These are phyloP conservation scores for Coracias cyanogaster DNA, from an alignment of 2,797 vertebrate species.

Conservation along the genomic window DNA sequence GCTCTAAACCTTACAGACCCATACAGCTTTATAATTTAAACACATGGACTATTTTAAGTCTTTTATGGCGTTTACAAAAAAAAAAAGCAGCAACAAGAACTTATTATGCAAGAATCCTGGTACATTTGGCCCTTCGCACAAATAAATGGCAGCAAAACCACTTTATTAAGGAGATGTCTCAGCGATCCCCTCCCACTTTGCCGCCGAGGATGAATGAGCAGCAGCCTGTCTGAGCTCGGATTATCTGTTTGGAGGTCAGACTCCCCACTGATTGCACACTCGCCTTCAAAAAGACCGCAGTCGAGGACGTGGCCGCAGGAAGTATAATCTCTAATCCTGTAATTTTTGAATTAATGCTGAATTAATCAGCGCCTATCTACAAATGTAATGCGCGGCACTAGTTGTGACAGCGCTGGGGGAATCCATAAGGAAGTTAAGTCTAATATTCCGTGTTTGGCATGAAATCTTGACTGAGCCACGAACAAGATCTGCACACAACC, in stretches of 20 bases:
- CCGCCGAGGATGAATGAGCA: neutral
- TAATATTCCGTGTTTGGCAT: neutral
- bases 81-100: too few relatives aligned
- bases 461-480: neutral
- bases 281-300: neutral
- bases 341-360: neutral
- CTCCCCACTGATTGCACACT: slow-evolving; percentile 15
- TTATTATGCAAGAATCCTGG: slow-evolving; percentile 30
- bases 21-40: neutral
- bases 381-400: neutral
- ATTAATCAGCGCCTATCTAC: neutral
- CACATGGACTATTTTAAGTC: neutral
- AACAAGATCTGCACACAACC: neutral
- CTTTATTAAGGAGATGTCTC: slow-evolving; percentile 64
- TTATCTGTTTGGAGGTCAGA: slow-evolving; percentile 32
- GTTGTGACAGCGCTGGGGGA: neutral
- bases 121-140: slow-evolving; percentile 52
- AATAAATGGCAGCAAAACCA: slow-evolving; percentile 59
- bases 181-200: slow-evolving; percentile 57
- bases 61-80: neutral
- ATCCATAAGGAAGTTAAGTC: neutral
- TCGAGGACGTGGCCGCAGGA: neutral
- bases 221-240: slow-evolving; percentile 25
- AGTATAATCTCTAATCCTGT: neutral
- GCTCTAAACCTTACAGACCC: neutral